Evolutionary conservation across 2,888 invertebrate species (phyloP), one percentile per base, ranked within the genome.

Genomic region (Diaphora mendica): DNA sequence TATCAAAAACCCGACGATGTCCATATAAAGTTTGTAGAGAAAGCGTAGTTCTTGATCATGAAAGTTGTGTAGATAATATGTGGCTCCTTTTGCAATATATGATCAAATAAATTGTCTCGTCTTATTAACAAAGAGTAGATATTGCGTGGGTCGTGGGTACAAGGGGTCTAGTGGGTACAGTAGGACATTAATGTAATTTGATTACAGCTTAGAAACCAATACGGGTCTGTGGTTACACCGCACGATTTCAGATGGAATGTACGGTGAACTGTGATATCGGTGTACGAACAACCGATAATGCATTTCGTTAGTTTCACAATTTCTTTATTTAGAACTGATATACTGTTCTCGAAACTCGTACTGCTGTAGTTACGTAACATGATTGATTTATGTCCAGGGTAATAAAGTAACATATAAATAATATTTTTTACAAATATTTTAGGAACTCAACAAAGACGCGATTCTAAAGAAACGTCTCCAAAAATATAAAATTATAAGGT

Each of bases 191-290:
- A 80, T 80, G 86, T 83, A 85, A 85, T 85, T 80, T 80, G 83
- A 83, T 85, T 84, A 82, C 81, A 83, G 82, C 62, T 62, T 75
- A 82, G 74, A 79, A 81, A 81, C 79, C 79, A 82, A 85, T 85
- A 84, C 85, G 85, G 82, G 84, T 77, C 75, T 85, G 81, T 79
- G 84, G 85, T 85, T 80, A 78, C 70, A 74, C 78, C 75, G 78
- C 82, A 85, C 77, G 80, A 82, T 79, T 84, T 79, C 75, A 81
- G 75, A 79, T 74, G 73, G 77, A 82, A 82, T 83, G 84, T 78
- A 73, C 84, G 74, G 74, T 76, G 77, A 74, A 76, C 71, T 68
- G 69, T 77, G 77, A 76, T 79, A 80, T 70, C 74, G 73, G 42
- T 62, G 70, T 62, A 67, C 68, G 69, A 75, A 64, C 66, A 75